These are phyloP conservation scores for Antidorcas marsupialis DNA, from an alignment of 2,113 vertebrate species.

Conservation along the genomic window DNA sequence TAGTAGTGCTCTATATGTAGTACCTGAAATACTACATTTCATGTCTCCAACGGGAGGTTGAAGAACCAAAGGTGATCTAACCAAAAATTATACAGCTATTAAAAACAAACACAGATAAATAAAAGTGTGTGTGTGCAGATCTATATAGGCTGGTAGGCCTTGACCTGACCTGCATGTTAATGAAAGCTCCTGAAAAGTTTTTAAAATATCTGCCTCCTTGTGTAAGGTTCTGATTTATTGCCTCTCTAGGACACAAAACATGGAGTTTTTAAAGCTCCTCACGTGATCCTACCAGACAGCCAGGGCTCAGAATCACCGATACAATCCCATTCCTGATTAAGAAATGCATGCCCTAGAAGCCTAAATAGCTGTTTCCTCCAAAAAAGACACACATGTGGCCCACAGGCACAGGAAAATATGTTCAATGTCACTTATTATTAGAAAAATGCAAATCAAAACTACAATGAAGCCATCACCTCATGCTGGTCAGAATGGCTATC, in stretches of 20 bases:
- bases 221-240: background rate
- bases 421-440: background rate
- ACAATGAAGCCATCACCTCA: background rate
- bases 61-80: background rate
- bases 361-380: background rate
- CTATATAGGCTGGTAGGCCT: background rate
- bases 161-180: background rate
- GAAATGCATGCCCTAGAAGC: background rate
- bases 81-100: background rate
- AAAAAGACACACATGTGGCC: background rate
- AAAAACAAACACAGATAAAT: background rate
- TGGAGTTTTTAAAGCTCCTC: background rate
- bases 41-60: background rate
- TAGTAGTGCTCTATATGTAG: background rate
- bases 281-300: background rate
- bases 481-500: background rate
- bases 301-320: background rate
- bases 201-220: background rate
- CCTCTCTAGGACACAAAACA: background rate
- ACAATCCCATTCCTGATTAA: background rate
- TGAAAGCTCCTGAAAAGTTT: background rate
- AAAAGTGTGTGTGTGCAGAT: background rate
- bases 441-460: background rate
- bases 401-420: background rate
- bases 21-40: background rate